Base-by-base conservation (phyloP, 2,888 invertebrate genomes). In the Psylliodes chrysocephalus region DNA sequence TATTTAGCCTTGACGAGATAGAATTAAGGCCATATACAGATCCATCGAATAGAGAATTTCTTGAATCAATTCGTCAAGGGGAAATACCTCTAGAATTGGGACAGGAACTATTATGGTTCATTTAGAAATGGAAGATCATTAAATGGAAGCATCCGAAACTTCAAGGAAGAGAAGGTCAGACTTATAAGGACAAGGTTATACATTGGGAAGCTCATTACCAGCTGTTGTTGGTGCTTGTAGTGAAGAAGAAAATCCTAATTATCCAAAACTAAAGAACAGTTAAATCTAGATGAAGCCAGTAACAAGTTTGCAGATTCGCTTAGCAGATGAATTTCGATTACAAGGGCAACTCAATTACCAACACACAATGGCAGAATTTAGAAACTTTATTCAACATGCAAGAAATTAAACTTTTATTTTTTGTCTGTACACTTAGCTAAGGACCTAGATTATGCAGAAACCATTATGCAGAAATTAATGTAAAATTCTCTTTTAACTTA, bases 1-100 rank as follows among this genome's bases (percentile, higher is more conserved):
- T 98, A 0, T 98, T 98, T 84, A 95, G 94, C 46, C 89, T 99
- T 62, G 94, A 98, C 82, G 90, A 92, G 75, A 96, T 95, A 0
- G 89, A 92, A 10, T 82, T 98, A 63, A 85, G 96, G 38, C 84
- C 86, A 1, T 98, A 96, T 79, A 86, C 88, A 8, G 95, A 96
- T 82, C 93, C 94, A 0, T 88, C 88, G 7, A 96, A 95, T 81
- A 89, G 89, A 15, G 92, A 93, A 73, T 98, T 98, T 82, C 86
- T 99, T 28, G 90, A 91, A 72, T 90, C 91, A 60, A 92, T 98
- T 62, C 89, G 92, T 72, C 86, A 91, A 67, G 96, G 97, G 0
- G 92, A 94, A 84, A 90, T 95, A 60, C 95, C 95, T 0, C 83
- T 87, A 18, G 95, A 95, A 81, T 82, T 96, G 54, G 83, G 89